Evolutionary conservation across 2,113 vertebrate genomes (phyloP).

Genomic region (Ahaetulla prasina): DNA sequence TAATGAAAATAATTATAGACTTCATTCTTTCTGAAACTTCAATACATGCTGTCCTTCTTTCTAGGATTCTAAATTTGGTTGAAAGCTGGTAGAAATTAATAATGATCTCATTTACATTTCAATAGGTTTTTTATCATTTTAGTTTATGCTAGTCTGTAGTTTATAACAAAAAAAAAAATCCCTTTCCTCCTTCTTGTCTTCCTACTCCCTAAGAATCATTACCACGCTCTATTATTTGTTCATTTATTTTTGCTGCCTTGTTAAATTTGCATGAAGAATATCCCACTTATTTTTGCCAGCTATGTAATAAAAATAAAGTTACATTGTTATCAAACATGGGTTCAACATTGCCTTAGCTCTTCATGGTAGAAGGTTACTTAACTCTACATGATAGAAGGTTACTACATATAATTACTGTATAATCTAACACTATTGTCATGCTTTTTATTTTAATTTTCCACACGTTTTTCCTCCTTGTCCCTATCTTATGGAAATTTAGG

Average conservation of each 20-base stretch:
- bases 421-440: background rate
- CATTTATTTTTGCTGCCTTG: background rate
- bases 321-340: background rate
- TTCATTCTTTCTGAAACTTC: conserved; percentile 4
- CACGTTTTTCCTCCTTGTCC: background rate
- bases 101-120: conserved; percentile 37
- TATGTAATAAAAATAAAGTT: background rate
- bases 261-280: background rate
- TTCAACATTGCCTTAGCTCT: background rate
- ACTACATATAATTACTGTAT: background rate
- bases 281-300: background rate
- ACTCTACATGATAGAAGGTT: background rate
- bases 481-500: background rate
- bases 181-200: background rate
- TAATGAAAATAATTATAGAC: conserved; percentile 31
- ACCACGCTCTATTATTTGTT: background rate
- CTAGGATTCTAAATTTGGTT: conserved; percentile 32
- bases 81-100: conserved; percentile 25
- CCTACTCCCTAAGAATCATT: background rate
- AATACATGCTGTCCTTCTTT: background rate
- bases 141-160: conserved; percentile 21
- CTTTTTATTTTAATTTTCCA: background rate
- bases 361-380: background rate
- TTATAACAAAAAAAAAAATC: conserved; percentile 1
- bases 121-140: conserved; percentile 12